These are phyloP conservation scores for Enteromius treurensis DNA, from an alignment of 2,797 vertebrate genomes.

Conservation along the genomic window DNA sequence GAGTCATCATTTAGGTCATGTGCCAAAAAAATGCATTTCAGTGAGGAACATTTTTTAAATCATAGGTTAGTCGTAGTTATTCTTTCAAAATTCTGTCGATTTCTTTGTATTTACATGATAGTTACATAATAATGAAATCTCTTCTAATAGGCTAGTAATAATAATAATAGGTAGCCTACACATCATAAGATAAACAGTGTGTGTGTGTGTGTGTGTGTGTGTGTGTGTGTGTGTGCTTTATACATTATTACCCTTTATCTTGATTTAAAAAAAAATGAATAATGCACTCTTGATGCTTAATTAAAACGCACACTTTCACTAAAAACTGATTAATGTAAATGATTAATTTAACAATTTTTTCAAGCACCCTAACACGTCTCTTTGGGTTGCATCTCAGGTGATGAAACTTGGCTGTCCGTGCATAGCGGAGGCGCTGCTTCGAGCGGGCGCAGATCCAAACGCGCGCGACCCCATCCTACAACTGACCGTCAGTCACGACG, in stretches of 20 bases:
- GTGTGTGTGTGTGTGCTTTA: background rate
- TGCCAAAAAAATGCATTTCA: background rate
- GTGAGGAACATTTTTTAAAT: background rate
- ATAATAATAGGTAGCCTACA: background rate
- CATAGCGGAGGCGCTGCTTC: constrained; percentile 78
- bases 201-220: background rate
- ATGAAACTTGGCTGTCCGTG: constrained; percentile 81
- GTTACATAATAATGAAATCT: background rate
- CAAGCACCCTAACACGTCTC: background rate
- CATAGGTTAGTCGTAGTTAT: background rate
- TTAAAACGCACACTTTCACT: background rate
- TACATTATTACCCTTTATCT: background rate
- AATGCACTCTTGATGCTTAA: background rate
- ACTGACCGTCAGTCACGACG: constrained; percentile 89
- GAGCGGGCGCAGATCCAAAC: constrained; percentile 82
- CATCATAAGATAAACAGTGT: background rate
- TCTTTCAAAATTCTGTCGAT: background rate
- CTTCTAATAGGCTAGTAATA: background rate
- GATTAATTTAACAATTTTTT: background rate
- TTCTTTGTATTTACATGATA: background rate
- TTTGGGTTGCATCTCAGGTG: constrained; percentile 75
- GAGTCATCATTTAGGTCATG: background rate
- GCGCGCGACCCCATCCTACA: constrained; percentile 77
- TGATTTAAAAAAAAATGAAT: background rate
- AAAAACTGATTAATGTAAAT: background rate